Evolutionary conservation across 2,113 vertebrate species (phyloP).

Genomic region (Callaeas wilsoni): DNA sequence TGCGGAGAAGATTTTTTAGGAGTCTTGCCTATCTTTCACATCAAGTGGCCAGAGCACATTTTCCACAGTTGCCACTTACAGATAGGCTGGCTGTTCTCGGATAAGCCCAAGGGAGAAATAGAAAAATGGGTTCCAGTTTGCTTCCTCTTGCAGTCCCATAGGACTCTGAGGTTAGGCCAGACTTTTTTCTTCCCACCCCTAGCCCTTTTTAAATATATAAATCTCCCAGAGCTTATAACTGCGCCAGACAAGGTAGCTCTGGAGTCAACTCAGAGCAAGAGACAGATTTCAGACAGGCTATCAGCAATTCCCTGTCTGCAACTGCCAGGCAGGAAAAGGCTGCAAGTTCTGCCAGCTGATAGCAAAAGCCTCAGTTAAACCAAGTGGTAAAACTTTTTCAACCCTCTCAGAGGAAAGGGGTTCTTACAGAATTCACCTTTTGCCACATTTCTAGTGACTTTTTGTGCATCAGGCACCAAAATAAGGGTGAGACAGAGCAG

Average conservation of each 20-base stretch:
- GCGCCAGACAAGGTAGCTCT: conserved; percentile 6
- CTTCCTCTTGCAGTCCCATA: conserved; percentile 66
- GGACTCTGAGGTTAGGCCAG: conserved; percentile 24
- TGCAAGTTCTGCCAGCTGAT: conserved; percentile 45
- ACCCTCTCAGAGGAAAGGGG: background rate
- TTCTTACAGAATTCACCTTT: background rate
- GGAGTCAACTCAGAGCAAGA: conserved; percentile 13
- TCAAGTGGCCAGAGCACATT: conserved; percentile 80
- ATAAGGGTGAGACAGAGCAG: background rate
- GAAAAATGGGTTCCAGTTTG: conserved; percentile 68
- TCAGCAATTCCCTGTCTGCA: conserved; percentile 48
- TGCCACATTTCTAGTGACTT: accelerated
- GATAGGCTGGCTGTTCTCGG: conserved; percentile 71
- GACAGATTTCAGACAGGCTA: conserved; percentile 35
- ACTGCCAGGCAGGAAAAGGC: conserved; percentile 61
- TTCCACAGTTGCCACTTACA: conserved; percentile 76
- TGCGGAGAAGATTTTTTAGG: conserved; percentile 74
- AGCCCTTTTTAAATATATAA: background rate
- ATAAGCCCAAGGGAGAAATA: conserved; percentile 67
- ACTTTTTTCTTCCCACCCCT: background rate
- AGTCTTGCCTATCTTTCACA: conserved; percentile 82
- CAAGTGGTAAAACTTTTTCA: background rate
- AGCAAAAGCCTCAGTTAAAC: background rate
- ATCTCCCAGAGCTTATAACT: background rate
- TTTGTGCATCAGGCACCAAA: background rate